These are phyloP conservation scores for Antedon mediterranea DNA, from an alignment of 53 echinoderm and acorn worm species.

Conservation along the genomic window DNA sequence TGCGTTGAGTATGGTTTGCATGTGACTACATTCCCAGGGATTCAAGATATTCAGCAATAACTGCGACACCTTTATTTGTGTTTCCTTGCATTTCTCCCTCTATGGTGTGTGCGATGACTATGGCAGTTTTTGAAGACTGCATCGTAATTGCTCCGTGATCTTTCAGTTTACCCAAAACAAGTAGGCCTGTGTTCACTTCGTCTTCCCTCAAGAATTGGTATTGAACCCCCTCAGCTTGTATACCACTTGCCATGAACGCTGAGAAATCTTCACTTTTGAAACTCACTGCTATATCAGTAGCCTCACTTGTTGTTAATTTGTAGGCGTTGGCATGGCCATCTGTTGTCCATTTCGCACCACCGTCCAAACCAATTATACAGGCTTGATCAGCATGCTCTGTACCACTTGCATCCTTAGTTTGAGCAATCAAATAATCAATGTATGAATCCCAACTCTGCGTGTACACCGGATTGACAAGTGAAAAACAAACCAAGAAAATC, in stretches of 20 bases:
- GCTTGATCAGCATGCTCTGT: conserved; percentile 35
- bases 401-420: conserved; percentile 36
- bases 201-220: conserved; percentile 67
- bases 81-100: conserved; percentile 66
- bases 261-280: conserved; percentile 43
- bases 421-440: conserved; percentile 59
- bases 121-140: conserved; percentile 46
- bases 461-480: too few relatives aligned
- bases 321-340: conserved; percentile 16
- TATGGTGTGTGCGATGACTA: conserved; percentile 43
- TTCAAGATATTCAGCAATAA: conserved; percentile 60
- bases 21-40: conserved; percentile 34
- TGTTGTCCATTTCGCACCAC: conserved; percentile 45
- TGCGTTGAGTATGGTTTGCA: too few relatives aligned
- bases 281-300: conserved; percentile 20
- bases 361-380: conserved; percentile 45
- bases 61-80: conserved; percentile 40
- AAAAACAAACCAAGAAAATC: too few relatives aligned
- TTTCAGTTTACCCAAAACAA: conserved; percentile 50
- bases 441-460: conserved; percentile 70
- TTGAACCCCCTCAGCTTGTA: conserved; percentile 19
- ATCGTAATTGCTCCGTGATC: conserved; percentile 29
- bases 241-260: conserved; percentile 36
- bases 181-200: conserved; percentile 26
- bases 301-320: not conserved